These are phyloP conservation scores for Apodemus agrarius DNA, from an alignment of 2,797 vertebrate genomes.

Conservation along the genomic window DNA sequence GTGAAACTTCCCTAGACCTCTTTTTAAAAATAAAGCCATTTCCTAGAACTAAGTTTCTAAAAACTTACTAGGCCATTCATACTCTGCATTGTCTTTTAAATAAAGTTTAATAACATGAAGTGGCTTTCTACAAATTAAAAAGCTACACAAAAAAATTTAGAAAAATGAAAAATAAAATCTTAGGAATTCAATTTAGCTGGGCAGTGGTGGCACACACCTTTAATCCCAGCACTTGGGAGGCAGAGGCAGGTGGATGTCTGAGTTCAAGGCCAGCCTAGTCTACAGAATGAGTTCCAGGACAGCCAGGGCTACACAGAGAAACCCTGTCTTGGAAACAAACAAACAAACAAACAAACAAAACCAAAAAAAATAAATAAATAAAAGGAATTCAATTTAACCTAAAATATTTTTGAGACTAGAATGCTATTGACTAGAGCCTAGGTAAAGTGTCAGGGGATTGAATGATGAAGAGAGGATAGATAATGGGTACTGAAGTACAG, in stretches of 20 bases:
- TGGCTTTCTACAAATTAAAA: slow-evolving; percentile 10
- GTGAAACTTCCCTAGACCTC: slow-evolving; percentile 1
- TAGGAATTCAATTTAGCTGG: slow-evolving; percentile 34
- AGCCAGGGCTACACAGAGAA: too few species aligned
- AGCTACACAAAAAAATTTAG: not conserved
- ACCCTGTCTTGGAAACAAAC: too few species aligned
- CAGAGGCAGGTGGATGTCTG: too few species aligned
- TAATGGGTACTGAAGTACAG: not conserved
- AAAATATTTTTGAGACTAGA: slow-evolving; percentile 24
- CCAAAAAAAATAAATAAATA: not conserved
- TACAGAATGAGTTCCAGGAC: too few species aligned
- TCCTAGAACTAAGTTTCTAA: slow-evolving; percentile 38
- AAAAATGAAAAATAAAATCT: not conserved
- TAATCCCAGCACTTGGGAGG: too few species aligned
- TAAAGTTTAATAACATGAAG: slow-evolving; percentile 35
- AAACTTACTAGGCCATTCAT: slow-evolving; percentile 44
- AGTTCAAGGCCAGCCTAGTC: too few species aligned
- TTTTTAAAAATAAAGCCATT: slow-evolving; percentile 50
- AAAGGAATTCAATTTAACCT: slow-evolving; percentile 22
- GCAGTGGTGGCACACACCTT: too few species aligned
- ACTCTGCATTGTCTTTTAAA: not conserved
- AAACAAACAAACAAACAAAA: not conserved
- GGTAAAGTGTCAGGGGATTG: not conserved
- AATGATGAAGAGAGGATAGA: not conserved
- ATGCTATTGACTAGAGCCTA: not conserved